Conservation (phyloP, 2,797 vertebrate genomes). For the Pristis pectinata region DNA sequence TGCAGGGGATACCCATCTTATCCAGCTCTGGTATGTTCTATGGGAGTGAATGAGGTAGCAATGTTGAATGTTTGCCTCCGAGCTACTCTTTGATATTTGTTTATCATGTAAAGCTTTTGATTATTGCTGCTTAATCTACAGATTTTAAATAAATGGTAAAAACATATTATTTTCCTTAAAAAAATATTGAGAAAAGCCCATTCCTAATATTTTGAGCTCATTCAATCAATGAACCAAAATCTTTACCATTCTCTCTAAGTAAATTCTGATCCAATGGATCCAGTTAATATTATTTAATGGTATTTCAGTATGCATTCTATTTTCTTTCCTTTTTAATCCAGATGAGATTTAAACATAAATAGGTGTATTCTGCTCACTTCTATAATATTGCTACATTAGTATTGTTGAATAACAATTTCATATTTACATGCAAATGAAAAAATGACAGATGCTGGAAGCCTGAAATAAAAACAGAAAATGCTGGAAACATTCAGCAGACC, state of each 20-base stretch:
- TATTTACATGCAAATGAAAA: neutral
- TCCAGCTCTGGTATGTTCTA: conserved; percentile 79
- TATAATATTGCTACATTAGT: neutral
- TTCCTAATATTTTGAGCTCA: neutral
- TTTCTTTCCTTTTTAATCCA: neutral
- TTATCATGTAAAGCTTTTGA: neutral
- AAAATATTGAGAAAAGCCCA: neutral
- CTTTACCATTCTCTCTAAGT: neutral
- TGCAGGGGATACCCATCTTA: conserved; percentile 97
- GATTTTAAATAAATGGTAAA: neutral
- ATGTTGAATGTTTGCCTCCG: neutral
- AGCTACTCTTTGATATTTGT: neutral
- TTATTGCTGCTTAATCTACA: neutral
- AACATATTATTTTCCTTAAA: neutral
- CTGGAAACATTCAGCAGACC: too few species aligned
- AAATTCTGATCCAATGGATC: neutral
- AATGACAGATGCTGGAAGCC: too few species aligned
- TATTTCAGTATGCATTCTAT: neutral
- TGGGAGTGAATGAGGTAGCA: neutral
- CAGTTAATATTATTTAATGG: neutral
- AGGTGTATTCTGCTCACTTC: neutral
- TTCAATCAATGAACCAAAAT: neutral
- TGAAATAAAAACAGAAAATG: too few species aligned
- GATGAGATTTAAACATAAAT: neutral
- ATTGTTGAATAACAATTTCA: neutral